A percentile compares a stretch with the other conserved stretches of the same genome.
phyloP scores from a whole-genome alignment of 2,888 invertebrate genomes.

The Dendrolimus houi region DNA sequence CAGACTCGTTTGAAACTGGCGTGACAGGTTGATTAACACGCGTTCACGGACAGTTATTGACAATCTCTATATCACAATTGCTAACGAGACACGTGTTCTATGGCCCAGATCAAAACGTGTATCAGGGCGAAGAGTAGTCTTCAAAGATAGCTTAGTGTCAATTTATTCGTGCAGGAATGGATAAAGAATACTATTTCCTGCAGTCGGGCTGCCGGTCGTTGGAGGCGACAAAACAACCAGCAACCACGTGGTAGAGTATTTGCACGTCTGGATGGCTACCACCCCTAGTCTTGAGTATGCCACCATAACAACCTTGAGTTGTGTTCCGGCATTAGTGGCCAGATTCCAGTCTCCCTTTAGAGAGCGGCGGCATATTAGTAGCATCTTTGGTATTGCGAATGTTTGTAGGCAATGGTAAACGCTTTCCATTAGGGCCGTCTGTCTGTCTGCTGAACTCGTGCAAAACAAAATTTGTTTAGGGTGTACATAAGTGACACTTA shows the following conservation, averaged over 20 bases:
- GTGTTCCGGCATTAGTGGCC: background rate
- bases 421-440: background rate
- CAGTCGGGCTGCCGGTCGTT: background rate
- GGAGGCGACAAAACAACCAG: background rate
- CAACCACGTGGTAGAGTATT: background rate
- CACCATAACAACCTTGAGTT: background rate
- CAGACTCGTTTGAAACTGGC: background rate
- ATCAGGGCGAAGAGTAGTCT: too few species aligned
- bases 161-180: too few species aligned
- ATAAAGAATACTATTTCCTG: background rate
- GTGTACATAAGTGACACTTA: too few species aligned
- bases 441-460: background rate
- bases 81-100: background rate
- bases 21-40: slow-evolving; percentile 1
- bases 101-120: too few species aligned
- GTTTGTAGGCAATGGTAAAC: background rate
- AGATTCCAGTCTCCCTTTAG: background rate
- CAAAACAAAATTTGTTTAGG: too few species aligned
- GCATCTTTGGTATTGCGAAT: background rate
- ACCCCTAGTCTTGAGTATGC: background rate
- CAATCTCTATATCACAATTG: background rate
- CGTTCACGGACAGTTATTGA: slow-evolving; percentile 2
- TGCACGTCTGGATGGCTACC: background rate
- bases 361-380: background rate
- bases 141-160: too few species aligned